Conservation (phyloP, 2,888 invertebrate genomes). For the Rugalucina vietnamica region DNA sequence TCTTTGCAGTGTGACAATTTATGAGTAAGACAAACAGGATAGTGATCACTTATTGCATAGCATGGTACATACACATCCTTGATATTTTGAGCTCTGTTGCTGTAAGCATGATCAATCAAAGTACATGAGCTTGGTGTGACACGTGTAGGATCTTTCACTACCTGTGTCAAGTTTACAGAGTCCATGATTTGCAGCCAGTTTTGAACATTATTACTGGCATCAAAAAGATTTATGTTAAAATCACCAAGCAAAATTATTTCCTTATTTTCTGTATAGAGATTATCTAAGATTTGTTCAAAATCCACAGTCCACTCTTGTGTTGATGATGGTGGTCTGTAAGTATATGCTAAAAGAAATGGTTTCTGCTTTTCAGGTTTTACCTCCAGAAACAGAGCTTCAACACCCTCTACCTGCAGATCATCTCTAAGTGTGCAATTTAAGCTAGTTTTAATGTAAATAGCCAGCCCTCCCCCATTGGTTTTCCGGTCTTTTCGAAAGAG, state of each 20-base stretch:
- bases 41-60: not conserved
- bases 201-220: too few species aligned
- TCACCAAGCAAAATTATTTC: not conserved
- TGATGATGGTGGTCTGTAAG: not conserved
- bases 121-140: not conserved
- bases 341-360: too few species aligned
- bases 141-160: not conserved
- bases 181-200: not conserved
- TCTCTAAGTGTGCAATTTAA: too few species aligned
- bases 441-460: too few species aligned
- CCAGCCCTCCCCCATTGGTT: too few species aligned
- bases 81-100: not conserved
- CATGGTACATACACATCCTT: not conserved
- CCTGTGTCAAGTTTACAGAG: not conserved
- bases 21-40: not conserved
- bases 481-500: too few species aligned
- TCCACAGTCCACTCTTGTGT: not conserved
- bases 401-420: too few species aligned
- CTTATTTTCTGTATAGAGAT: not conserved
- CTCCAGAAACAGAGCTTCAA: too few species aligned
- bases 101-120: not conserved
- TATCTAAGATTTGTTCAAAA: not conserved
- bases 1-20: not conserved
- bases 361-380: too few species aligned
- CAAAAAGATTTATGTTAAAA: too few species aligned